These are phyloP conservation scores for Noctuana brunneofusca DNA, from an alignment of 2,888 invertebrate genomes.

Conservation along the genomic window DNA sequence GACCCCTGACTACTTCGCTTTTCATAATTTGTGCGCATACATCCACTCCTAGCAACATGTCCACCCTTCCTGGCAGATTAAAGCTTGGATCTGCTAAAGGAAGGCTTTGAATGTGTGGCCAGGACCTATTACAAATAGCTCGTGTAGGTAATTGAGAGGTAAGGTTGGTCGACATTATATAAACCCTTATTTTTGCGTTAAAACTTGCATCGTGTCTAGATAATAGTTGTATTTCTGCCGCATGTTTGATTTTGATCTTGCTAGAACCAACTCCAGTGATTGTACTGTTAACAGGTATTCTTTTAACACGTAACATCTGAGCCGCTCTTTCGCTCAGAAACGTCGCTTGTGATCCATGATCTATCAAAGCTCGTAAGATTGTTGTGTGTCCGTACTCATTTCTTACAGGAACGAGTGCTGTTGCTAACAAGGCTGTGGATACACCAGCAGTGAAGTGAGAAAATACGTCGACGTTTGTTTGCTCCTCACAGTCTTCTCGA, in stretches of 20 bases:
- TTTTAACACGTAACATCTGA: conserved; percentile 17
- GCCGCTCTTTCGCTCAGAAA: conserved; percentile 40
- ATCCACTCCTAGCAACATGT: conserved; percentile 41
- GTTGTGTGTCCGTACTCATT: conserved; percentile 36
- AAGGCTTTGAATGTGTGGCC: conserved; percentile 37
- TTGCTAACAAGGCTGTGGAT: conserved; percentile 40
- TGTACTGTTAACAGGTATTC: neutral
- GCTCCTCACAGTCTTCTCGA: neutral
- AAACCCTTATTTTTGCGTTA: neutral
- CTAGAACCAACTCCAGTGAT: conserved; percentile 11
- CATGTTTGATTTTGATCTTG: conserved; percentile 8
- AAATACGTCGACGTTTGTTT: neutral
- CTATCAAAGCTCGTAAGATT: conserved; percentile 40
- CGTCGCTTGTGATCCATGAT: conserved; percentile 41
- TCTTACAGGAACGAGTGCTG: conserved; percentile 39
- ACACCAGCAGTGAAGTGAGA: conserved; percentile 32
- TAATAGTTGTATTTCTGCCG: conserved; percentile 16
- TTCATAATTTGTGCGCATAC: conserved; percentile 20
- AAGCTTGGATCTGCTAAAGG: conserved; percentile 39
- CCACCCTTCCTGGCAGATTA: conserved; percentile 38
- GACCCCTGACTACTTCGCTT: too few relatives aligned
- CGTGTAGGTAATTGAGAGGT: neutral
- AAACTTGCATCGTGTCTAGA: neutral
- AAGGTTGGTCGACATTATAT: neutral
- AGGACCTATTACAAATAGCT: conserved; percentile 1